Base-by-base conservation (phyloP, 2,888 invertebrate species). In the Ischnura elegans region DNA sequence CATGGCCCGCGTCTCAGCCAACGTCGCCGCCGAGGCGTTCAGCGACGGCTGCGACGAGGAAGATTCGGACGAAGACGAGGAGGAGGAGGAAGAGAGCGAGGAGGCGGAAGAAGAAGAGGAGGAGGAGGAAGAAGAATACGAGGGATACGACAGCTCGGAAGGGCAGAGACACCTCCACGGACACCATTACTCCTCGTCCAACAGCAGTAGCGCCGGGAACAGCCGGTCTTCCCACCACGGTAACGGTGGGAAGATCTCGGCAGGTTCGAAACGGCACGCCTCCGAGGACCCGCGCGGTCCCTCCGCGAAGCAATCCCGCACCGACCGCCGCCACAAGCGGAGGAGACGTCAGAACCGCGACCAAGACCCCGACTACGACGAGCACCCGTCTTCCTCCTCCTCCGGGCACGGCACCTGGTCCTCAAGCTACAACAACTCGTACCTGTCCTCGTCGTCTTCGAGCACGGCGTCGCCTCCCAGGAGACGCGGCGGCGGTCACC, bases 401-500 rank as follows among this genome's bases (percentile, higher is more conserved):
- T 93, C 95, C 95, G 94, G 95, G 96, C 94, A 94, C 95, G 94
- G 95, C 6, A 61, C 25, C 16, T 90, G 90, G 90, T 90, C 90
- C 42, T 90, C 90, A n/a, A n/a, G 4, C 43, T 90, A 61, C 43
- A 90, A 21, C 19, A 66, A 61, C 3, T 90, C 61, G 43, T 45
- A 66, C 8, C 66, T 66, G 0, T 90, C 90, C 10, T 90, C 90
- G 13, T 90, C 90, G 0, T 90, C 90, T 0, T 90, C 90, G 0
- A 66, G 61, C 43, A 61, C 43, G 8, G 66, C 96, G 95, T 96
- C 96, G 46, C 96, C 96, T 87, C 42, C 93, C 86, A 93, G 94
- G 25, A 94, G 94, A 94, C 94, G 93, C 87, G 94, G 96, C 96
- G 95, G 96, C 96, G 86, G 96, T 93, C 95, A 95, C 94, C 94